phyloP scores from a whole-genome alignment of 2,888 invertebrate species.

The Polylopha cassiicola region DNA sequence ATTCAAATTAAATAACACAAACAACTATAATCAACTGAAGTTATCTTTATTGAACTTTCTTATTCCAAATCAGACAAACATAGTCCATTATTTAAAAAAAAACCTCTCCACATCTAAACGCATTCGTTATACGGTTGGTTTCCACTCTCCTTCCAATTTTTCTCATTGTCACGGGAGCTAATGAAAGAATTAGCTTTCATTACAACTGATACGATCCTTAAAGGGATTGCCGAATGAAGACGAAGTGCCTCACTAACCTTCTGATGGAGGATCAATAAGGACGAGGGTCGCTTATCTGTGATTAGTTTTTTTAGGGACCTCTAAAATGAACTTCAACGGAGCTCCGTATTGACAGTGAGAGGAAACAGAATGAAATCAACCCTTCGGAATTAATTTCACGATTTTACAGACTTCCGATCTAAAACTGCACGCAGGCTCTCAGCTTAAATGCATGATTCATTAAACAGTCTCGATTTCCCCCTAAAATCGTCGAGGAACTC shows the following conservation, averaged over 20 bases:
- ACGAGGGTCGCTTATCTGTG: slow-evolving; percentile 58
- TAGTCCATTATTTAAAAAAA: too few species aligned
- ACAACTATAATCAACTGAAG: too few species aligned
- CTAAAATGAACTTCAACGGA: too few species aligned
- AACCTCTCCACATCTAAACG: slow-evolving; percentile 11
- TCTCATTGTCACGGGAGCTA: slow-evolving; percentile 72
- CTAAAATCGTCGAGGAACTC: slow-evolving; percentile 65
- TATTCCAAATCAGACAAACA: too few species aligned
- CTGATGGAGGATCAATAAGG: slow-evolving; percentile 60
- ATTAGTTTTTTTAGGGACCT: slow-evolving; percentile 60
- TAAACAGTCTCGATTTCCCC: slow-evolving; percentile 57
- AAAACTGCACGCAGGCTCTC: slow-evolving; percentile 34
- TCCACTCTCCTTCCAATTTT: slow-evolving; percentile 64
- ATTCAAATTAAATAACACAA: too few species aligned
- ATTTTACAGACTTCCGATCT: slow-evolving; percentile 11
- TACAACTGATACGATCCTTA: slow-evolving; percentile 74
- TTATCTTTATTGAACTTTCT: too few species aligned
- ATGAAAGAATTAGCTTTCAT: slow-evolving; percentile 78
- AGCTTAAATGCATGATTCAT: slow-evolving; percentile 63
- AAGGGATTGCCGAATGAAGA: slow-evolving; percentile 74
- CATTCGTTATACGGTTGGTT: slow-evolving; percentile 46
- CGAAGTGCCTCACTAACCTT: slow-evolving; percentile 68
- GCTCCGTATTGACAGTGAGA: too few species aligned
- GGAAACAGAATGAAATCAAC: too few species aligned
- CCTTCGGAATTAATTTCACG: too few species aligned